Evolutionary conservation across 2,797 vertebrate species (phyloP), one percentile per base, ranked within the genome.

Genomic region (Pangasius sanitwongsei): DNA sequence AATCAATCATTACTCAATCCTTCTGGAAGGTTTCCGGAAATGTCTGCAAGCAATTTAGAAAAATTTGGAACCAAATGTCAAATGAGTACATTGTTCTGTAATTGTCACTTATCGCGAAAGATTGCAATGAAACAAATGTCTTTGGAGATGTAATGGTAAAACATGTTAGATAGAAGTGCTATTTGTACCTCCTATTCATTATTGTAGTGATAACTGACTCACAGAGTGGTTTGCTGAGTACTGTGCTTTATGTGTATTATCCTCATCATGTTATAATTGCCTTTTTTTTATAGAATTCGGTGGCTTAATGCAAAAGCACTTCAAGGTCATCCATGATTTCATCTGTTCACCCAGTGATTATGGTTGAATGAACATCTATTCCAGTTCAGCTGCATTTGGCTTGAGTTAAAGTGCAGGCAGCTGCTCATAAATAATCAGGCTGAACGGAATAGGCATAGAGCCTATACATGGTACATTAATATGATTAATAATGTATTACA

Each of bases 311-410:
- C 50, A 80, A 80, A 80, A 16, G 50, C n/a, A 55, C 77, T 31
- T 80, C 15, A 80, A 80, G 77, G 77, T 80, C 50, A 80, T 80
- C 13, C n/a, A 31, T 31, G n/a, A 80, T 80, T 80, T 80, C 13
- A 55, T 80, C 50, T 80, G 28, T 31, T 55, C 50, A 80, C 50
- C 28, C 2, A 18, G 13, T 55, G n/a, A 31, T 80, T 80, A 80
- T 9, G n/a, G 77, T 15, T 55, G 16, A 80, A 80, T 80, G 77
- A 80, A 20, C 28, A 80, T 80, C 48, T 55, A 18, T 80, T 80
- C 77, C 41, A 80, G 48, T 80, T 80, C 48, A 80, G 50, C 77
- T 80, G 50, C 77, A 55, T 80, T 93, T 90, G 91, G 90, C 92
- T 92, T 86, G 13, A 78, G 75, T n/a, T 55, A 31, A 55, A 31